These are phyloP conservation scores for Paradoxurus hermaphroditus DNA, from an alignment of 2,113 vertebrate genomes.

Conservation along the genomic window DNA sequence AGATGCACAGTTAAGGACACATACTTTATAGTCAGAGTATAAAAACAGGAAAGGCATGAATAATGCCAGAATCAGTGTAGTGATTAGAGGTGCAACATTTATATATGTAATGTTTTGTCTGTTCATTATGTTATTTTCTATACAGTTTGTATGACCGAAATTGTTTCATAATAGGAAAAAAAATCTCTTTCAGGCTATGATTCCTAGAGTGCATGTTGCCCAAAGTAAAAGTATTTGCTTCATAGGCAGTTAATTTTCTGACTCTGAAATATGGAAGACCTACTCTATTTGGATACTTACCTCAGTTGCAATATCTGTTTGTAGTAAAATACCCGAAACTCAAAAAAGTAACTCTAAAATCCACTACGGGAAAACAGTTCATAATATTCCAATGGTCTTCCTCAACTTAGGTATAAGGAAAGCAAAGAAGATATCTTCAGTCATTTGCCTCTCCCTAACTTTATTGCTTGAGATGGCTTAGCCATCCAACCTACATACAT, in stretches of 20 bases:
- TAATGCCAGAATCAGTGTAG: background rate
- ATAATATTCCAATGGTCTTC: background rate
- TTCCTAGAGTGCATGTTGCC: background rate
- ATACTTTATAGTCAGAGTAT: background rate
- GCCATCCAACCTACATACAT: rapidly evolving
- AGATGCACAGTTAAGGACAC: background rate
- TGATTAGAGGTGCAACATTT: background rate
- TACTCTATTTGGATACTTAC: background rate
- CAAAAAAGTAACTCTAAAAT: background rate
- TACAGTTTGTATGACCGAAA: background rate
- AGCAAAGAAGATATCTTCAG: background rate
- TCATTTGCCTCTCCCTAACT: background rate
- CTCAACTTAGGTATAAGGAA: background rate
- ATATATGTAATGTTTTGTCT: background rate
- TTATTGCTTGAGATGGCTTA: background rate
- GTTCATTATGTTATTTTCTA: background rate
- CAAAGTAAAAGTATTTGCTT: background rate
- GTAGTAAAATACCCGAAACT: background rate
- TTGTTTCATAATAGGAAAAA: background rate
- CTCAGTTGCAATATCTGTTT: background rate
- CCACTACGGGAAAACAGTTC: background rate
- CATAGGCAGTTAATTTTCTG: background rate
- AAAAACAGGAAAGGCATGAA: background rate
- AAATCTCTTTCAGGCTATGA: background rate
- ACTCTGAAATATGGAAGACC: background rate